These are phyloP conservation scores for Beroe ovata DNA, from an alignment of 37 sponge, comb jelly and placozoan genomes.

Conservation along the genomic window DNA sequence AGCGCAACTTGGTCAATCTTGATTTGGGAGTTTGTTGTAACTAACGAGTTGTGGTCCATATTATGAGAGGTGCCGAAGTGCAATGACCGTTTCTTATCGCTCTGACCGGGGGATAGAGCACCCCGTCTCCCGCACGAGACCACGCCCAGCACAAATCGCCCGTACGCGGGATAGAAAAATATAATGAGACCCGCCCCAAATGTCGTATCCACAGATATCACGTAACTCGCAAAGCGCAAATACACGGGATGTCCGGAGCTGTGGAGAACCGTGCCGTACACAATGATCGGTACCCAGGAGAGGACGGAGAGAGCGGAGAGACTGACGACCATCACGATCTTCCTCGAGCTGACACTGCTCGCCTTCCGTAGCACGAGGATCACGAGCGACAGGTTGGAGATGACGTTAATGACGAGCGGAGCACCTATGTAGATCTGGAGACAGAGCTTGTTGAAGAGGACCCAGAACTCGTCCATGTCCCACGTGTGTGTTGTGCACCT, in stretches of 20 bases:
- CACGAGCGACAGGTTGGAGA: background rate
- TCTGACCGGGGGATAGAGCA: background rate
- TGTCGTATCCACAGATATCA: background rate
- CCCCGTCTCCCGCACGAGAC: background rate
- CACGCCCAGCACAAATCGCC: background rate
- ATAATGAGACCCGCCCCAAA: background rate
- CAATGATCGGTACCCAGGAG: background rate
- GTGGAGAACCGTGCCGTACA: slow-evolving; percentile 21
- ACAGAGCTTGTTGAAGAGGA: slow-evolving; percentile 27
- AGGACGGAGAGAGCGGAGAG: background rate
- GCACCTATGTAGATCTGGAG: background rate
- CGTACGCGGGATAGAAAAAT: slow-evolving; percentile 17
- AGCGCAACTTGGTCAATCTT: too few species aligned
- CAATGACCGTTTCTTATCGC: background rate
- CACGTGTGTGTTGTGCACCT: slow-evolving; percentile 17
- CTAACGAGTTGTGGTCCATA: too few species aligned
- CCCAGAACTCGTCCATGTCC: slow-evolving; percentile 1
- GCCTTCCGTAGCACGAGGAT: background rate
- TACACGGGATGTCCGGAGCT: background rate
- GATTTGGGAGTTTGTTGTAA: too few species aligned
- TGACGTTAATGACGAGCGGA: background rate
- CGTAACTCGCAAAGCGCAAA: background rate
- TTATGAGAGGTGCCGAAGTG: too few species aligned
- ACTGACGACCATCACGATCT: background rate
- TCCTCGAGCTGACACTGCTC: background rate